Conservation (phyloP, 2,888 invertebrate genomes). For the Tetrapedia diversipes region DNA sequence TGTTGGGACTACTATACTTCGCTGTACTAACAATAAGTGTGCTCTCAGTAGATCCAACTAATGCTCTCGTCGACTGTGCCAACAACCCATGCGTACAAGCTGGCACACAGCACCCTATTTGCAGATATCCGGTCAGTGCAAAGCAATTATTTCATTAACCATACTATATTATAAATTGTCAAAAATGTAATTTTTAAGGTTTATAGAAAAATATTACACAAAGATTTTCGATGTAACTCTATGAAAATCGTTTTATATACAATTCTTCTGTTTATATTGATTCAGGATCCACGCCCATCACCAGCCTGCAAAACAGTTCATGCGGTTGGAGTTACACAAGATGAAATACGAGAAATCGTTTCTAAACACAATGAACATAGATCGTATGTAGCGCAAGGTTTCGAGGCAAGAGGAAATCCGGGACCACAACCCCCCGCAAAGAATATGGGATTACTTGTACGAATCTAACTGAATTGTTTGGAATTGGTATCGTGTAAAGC, state of each 20-base stretch:
- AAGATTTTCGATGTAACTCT: too few species aligned
- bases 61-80: not conserved
- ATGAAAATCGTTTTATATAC: too few species aligned
- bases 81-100: not conserved
- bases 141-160: not conserved
- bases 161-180: not conserved
- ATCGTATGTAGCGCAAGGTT: not conserved
- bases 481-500: too few species aligned
- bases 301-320: not conserved
- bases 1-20: not conserved
- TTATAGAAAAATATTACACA: too few species aligned
- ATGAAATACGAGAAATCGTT: not conserved
- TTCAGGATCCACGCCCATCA: not conserved
- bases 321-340: not conserved
- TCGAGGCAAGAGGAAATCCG: not conserved
- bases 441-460: not conserved
- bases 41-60: not conserved
- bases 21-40: not conserved
- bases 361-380: not conserved
- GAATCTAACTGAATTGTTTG: not conserved
- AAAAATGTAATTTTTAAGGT: not conserved
- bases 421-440: not conserved
- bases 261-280: not conserved
- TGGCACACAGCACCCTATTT: not conserved
- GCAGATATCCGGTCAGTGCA: not conserved